These are phyloP conservation scores for Zonitis immaculata DNA, from an alignment of 2,888 invertebrate genomes.

Conservation along the genomic window DNA sequence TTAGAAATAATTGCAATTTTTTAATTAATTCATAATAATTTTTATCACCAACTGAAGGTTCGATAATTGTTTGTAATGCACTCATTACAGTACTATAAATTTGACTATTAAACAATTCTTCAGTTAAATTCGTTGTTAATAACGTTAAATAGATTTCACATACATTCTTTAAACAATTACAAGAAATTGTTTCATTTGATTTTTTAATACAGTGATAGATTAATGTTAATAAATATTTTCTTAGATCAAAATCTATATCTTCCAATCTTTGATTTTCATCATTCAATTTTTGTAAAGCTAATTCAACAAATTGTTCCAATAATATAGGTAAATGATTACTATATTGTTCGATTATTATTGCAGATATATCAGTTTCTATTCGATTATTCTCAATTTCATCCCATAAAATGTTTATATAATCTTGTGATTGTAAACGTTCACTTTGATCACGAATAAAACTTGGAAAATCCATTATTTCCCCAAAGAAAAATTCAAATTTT, in stretches of 20 bases:
- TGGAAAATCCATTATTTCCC: constrained; percentile 14
- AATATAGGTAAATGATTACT: constrained; percentile 15
- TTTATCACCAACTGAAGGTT: background rate
- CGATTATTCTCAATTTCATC: constrained; percentile 7
- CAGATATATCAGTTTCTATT: background rate
- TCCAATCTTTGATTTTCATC: background rate
- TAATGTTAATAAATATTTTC: constrained; percentile 10
- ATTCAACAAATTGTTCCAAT: constrained; percentile 16
- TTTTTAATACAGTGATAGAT: constrained; percentile 16
- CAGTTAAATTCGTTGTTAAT: constrained; percentile 9
- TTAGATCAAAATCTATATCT: constrained; percentile 16
- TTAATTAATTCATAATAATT: background rate
- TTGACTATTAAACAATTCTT: constrained; percentile 9
- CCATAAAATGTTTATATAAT: constrained; percentile 11
- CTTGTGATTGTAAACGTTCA: constrained; percentile 9
- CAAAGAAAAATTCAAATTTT: background rate
- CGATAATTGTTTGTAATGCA: constrained; percentile 6
- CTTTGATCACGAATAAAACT: constrained; percentile 14
- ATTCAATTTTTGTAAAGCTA: constrained; percentile 9
- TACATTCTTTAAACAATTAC: constrained; percentile 7
- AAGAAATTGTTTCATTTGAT: constrained; percentile 12
- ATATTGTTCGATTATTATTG: constrained; percentile 5
- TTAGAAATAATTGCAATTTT: constrained; percentile 7
- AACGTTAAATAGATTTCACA: constrained; percentile 13
- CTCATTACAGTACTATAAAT: constrained; percentile 5